A percentile compares a stretch with the other conserved stretches of the same genome.
phyloP scores from a whole-genome alignment of 1,140 invertebrate species.

The Dinoponera quadriceps region DNA sequence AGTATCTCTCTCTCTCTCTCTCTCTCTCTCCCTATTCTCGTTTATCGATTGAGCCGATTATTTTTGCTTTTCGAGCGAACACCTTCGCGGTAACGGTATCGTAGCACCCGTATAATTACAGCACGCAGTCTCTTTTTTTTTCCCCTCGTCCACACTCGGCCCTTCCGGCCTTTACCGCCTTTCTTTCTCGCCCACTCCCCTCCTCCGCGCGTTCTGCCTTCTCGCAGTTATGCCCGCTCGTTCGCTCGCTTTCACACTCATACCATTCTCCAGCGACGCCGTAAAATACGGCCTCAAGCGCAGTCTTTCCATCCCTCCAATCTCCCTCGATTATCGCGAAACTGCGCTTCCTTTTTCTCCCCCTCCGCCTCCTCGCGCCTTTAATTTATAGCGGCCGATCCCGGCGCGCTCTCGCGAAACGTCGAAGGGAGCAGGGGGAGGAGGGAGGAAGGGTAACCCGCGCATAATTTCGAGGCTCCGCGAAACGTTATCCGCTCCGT shows the following conservation, averaged over 20 bases:
- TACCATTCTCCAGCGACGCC: background rate
- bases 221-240: conserved; percentile 22
- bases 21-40: background rate
- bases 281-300: conserved; percentile 41
- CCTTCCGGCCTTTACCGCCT: conserved; percentile 12
- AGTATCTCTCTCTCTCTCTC: too few relatives aligned
- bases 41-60: conserved; percentile 55
- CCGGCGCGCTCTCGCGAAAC: background rate
- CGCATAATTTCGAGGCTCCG: background rate
- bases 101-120: conserved; percentile 45
- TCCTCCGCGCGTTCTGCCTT: background rate
- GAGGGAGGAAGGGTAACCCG: background rate
- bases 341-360: conserved; percentile 10
- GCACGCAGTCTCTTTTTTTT: conserved; percentile 18
- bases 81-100: conserved; percentile 20
- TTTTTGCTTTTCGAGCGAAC: conserved; percentile 42
- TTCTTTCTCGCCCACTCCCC: background rate
- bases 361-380: background rate
- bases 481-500: conserved; percentile 7
- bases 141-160: conserved; percentile 13
- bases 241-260: background rate
- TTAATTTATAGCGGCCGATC: conserved; percentile 44
- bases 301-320: conserved; percentile 1
- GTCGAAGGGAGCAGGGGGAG: background rate
- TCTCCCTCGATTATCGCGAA: conserved; percentile 48